A percentile compares a stretch with the other conserved stretches of the same genome.
Conservation (phyloP, 1,140 invertebrate genomes). For the Branchinecta lindahli region DNA sequence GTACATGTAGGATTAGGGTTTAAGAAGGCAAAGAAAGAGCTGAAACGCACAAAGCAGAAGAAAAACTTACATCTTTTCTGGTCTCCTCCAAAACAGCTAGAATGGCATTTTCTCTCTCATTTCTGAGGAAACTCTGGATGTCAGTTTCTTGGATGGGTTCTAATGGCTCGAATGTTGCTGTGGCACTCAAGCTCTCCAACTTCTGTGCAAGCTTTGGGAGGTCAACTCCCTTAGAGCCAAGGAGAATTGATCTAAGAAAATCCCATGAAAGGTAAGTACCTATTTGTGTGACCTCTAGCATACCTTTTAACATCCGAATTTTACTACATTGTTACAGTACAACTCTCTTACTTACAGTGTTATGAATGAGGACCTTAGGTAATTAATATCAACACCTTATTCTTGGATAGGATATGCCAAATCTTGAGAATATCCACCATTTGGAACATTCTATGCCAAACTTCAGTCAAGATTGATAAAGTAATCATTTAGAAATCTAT, state of each 20-base stretch:
- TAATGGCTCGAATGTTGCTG: slow-evolving; percentile 68
- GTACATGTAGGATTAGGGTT: too few species aligned
- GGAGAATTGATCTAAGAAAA: slow-evolving; percentile 63
- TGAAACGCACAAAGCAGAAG: too few species aligned
- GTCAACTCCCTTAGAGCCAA: slow-evolving; percentile 82
- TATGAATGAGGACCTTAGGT: slow-evolving; percentile 13
- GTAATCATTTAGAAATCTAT: too few species aligned
- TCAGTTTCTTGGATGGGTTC: slow-evolving; percentile 78
- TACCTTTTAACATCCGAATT: not conserved
- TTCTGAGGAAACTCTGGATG: slow-evolving; percentile 70
- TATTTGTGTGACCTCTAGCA: not conserved
- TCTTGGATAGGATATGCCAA: not conserved
- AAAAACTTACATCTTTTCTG: slow-evolving; percentile 48
- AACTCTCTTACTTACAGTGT: not conserved
- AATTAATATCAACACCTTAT: slow-evolving; percentile 12
- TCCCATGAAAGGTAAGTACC: slow-evolving; percentile 12
- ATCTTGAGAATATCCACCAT: too few species aligned
- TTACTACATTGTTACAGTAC: not conserved
- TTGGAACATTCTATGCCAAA: too few species aligned
- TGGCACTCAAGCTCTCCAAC: slow-evolving; percentile 66
- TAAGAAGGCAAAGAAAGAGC: too few species aligned
- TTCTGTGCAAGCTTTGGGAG: slow-evolving; percentile 80
- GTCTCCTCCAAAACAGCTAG: slow-evolving; percentile 78
- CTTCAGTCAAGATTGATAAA: too few species aligned
- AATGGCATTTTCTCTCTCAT: slow-evolving; percentile 87